Evolutionary conservation across 2,888 invertebrate species (phyloP).

Genomic region (Neoascia interrupta): DNA sequence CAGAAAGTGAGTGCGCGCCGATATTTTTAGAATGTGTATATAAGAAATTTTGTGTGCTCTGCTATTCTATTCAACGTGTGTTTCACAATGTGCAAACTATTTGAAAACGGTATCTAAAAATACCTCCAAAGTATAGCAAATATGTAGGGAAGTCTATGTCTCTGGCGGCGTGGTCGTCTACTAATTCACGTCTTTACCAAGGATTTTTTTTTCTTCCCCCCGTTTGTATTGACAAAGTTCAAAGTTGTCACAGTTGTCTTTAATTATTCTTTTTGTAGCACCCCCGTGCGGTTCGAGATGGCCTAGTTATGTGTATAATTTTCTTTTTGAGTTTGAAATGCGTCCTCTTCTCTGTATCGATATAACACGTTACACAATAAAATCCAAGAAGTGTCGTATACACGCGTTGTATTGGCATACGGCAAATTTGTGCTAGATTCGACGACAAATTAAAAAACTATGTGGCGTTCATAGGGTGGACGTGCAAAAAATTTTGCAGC

Average conservation of each 20-base stretch:
- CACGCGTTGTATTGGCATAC: neutral
- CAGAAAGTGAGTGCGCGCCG: conserved; percentile 65
- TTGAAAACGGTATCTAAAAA: conserved; percentile 57
- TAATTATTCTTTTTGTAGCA: conserved; percentile 19
- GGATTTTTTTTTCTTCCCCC: conserved; percentile 41
- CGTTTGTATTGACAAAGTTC: conserved; percentile 32
- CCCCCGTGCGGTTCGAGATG: conserved; percentile 22
- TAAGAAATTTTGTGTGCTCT: conserved; percentile 30
- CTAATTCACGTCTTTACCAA: conserved; percentile 45
- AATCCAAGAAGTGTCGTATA: conserved; percentile 31
- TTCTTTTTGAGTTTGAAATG: conserved; percentile 10
- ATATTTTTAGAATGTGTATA: conserved; percentile 62
- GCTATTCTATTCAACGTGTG: conserved; percentile 57
- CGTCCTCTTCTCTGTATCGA: conserved; percentile 19
- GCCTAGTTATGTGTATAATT: conserved; percentile 39
- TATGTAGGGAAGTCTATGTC: conserved; percentile 49
- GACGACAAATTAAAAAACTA: neutral
- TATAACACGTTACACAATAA: conserved; percentile 45
- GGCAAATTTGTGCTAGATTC: conserved; percentile 23
- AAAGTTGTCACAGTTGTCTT: conserved; percentile 31
- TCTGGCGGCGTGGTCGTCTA: conserved; percentile 16
- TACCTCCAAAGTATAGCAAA: conserved; percentile 46
- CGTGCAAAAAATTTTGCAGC: neutral
- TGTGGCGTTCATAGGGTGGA: neutral
- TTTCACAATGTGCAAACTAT: conserved; percentile 69